Evolutionary conservation across 2,797 vertebrate species (phyloP), one percentile per base, ranked within the genome.

Genomic region (Eulemur albifrons): DNA sequence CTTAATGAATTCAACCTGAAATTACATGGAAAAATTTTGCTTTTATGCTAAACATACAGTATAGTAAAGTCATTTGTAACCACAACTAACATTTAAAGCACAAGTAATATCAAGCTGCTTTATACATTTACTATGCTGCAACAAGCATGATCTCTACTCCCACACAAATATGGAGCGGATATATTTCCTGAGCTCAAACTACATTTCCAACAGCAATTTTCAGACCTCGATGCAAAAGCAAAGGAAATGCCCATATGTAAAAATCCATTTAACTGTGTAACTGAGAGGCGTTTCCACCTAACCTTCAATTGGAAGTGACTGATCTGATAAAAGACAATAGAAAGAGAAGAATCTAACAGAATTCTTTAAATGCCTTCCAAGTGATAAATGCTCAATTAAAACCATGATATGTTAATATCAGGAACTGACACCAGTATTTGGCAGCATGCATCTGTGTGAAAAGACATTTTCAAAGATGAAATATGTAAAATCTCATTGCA

Each of bases 381-480:
- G 43, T 65, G 87, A 96, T 73, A 93, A 91, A 82, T 15, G 61
- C 50, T 95, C 50, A 72, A 63, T 75, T 67, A 77, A 92, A 94
- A 38, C 73, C 21, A 76, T 20, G 23, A 85, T 65, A 86, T 59
- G 82, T 13, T 70, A n/a, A 52, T 43, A 79, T 32, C 5, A 83
- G 32, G 12, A 92, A 87, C 0, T 38, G 27, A 59, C 79, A 89
- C 5, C 38, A 85, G 38, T 81, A 80, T 84, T 87, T 65, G 65
- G 59, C 52, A 94, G 38, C 54, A 65, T 0, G 2, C 27, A 73
- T 61, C 40, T 95, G 7, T 57, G 25, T 94, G 57, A 94, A 93
- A 96, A 83, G 61, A 88, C 30, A 84, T 67, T 92, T 85, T 89
- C 38, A 52, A 90, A 90, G 90, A 61, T 54, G 25, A 88, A 97